A percentile compares a stretch with the other conserved stretches of the same genome.
Conservation (phyloP, 2,888 invertebrate species). For the Drosophila neonasuta region DNA sequence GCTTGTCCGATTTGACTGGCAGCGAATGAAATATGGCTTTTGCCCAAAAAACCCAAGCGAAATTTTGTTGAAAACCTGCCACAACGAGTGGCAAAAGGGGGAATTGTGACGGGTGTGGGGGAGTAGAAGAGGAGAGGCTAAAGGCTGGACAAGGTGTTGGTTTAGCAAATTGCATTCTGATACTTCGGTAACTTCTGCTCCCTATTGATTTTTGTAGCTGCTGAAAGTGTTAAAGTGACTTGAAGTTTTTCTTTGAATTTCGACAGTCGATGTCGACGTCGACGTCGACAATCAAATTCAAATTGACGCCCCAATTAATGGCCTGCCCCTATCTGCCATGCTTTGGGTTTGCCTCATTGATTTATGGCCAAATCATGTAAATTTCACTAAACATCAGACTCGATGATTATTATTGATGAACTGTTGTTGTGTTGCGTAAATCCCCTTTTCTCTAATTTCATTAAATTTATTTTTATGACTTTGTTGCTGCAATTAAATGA, state of each 20-base stretch:
- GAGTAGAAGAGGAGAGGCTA: no score
- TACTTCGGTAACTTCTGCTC: constrained; percentile 67
- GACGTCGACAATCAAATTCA: constrained; percentile 29
- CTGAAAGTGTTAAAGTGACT: constrained; percentile 27
- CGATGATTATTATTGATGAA: constrained; percentile 65
- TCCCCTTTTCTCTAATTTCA: constrained; percentile 31
- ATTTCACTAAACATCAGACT: constrained; percentile 66
- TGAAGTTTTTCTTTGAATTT: constrained; percentile 3
- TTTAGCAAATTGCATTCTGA: constrained; percentile 72
- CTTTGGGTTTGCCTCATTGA: constrained; percentile 56
- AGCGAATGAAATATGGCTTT: constrained; percentile 74
- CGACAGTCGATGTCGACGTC: background rate
- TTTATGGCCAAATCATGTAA: constrained; percentile 80
- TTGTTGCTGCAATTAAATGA: constrained; percentile 79
- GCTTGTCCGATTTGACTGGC: constrained; percentile 76
- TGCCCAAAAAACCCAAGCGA: constrained; percentile 42
- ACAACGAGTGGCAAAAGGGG: constrained; percentile 6
- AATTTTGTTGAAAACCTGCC: constrained; percentile 56
- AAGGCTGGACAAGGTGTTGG: constrained; percentile 53
- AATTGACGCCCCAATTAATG: constrained; percentile 41
- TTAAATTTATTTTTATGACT: constrained; percentile 66
- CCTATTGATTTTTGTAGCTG: constrained; percentile 60
- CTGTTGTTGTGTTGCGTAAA: constrained; percentile 30
- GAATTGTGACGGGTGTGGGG: background rate
- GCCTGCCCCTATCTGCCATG: constrained; percentile 46